These are phyloP conservation scores for Patiria pectinifera DNA, from an alignment of 53 echinoderm and acorn worm species.

Conservation along the genomic window DNA sequence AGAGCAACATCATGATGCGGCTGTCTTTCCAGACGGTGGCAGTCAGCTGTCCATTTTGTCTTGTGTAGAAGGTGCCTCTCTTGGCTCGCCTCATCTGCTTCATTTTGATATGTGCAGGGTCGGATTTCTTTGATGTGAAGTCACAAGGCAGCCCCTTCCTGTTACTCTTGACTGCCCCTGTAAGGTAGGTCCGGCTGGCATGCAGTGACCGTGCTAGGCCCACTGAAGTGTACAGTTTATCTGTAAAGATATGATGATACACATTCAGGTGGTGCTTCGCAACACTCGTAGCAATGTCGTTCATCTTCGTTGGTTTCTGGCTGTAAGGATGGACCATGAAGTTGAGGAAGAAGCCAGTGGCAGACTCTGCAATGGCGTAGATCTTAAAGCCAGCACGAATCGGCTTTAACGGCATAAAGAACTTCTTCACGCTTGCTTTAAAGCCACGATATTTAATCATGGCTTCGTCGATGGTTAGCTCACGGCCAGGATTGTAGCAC, in stretches of 20 bases:
- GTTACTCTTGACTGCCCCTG: constrained; percentile 26
- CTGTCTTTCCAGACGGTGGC: constrained; percentile 38
- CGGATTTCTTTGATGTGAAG: background rate
- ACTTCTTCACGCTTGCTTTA: constrained; percentile 31
- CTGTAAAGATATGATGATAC: constrained; percentile 56
- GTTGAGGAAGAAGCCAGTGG: constrained; percentile 13
- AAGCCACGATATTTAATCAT: constrained; percentile 35
- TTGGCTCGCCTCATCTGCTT: background rate
- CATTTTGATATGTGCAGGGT: background rate
- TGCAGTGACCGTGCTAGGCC: background rate
- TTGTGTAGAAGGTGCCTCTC: constrained; percentile 17
- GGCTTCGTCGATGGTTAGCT: constrained; percentile 37
- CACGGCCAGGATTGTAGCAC: background rate
- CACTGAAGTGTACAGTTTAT: constrained; percentile 54
- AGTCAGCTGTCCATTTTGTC: constrained; percentile 44
- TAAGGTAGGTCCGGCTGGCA: background rate
- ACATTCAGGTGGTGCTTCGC: constrained; percentile 6
- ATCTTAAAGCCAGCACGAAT: constrained; percentile 52
- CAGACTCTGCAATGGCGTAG: constrained; percentile 40
- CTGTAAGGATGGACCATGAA: constrained; percentile 3
- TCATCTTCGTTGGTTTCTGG: background rate
- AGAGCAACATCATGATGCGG: constrained; percentile 54
- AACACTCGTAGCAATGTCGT: background rate
- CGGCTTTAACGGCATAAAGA: constrained; percentile 56
- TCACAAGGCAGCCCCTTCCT: constrained; percentile 28